phyloP scores from a whole-genome alignment of 2,113 vertebrate species.

The Barnardius zonarius region DNA sequence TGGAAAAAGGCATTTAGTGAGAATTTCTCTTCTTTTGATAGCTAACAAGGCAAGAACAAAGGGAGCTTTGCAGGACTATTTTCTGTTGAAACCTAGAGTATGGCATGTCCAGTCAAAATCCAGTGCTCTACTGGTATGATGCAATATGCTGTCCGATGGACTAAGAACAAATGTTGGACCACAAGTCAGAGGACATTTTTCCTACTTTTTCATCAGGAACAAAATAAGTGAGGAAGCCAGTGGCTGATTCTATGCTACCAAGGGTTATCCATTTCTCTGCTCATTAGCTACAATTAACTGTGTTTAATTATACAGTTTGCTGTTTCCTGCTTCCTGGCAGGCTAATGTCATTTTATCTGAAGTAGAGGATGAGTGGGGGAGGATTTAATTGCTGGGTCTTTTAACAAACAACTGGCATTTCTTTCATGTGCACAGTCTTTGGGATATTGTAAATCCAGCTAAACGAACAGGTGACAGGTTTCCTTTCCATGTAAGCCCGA shows the following conservation, averaged over 20 bases:
- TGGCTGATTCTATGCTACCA: not conserved
- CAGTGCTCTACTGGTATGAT: not conserved
- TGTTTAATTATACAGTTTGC: not conserved
- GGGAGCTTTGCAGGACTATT: not conserved
- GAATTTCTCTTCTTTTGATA: not conserved
- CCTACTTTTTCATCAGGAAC: not conserved
- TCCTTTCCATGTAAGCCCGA: not conserved
- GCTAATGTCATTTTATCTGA: not conserved
- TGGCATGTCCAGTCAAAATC: not conserved
- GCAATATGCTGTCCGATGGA: not conserved
- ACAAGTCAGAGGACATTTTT: not conserved
- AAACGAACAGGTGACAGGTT: not conserved
- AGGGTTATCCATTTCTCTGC: not conserved
- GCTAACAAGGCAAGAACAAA: not conserved
- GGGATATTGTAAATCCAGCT: not conserved
- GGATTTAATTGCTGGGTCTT: not conserved
- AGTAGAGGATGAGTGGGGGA: not conserved
- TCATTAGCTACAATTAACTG: slow-evolving; percentile 5
- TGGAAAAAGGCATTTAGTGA: not conserved
- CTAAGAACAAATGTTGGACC: not conserved
- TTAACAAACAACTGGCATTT: not conserved
- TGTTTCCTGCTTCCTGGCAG: not conserved
- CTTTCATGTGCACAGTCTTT: not conserved
- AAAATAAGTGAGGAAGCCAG: not conserved
- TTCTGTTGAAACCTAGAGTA: not conserved